A percentile compares a stretch with the other conserved stretches of the same genome.
Evolutionary conservation across 1,140 invertebrate species (phyloP).

Genomic region (Listronotus oregonensis): DNA sequence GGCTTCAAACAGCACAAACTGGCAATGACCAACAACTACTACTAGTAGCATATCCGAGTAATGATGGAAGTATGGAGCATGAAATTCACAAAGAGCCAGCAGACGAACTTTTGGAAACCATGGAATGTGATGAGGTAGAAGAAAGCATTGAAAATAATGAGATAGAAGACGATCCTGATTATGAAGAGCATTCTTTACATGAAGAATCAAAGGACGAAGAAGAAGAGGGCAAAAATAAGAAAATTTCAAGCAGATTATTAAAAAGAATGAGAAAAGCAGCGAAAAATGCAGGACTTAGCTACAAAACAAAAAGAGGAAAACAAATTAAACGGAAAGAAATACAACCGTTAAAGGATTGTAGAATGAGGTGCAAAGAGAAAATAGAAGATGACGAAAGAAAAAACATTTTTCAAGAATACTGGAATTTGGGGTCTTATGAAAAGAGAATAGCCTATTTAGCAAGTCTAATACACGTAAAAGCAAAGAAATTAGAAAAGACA

Average conservation of each 20-base stretch:
- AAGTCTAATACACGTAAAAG: too few relatives aligned
- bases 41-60: constrained; percentile 7
- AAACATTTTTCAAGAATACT: too few relatives aligned
- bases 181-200: constrained; percentile 7
- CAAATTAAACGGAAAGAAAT: too few relatives aligned
- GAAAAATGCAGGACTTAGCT: too few relatives aligned
- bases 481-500: too few relatives aligned
- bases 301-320: constrained; percentile 10
- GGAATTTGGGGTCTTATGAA: too few relatives aligned
- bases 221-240: constrained; percentile 8
- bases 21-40: background rate
- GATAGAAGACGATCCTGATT: constrained; percentile 5
- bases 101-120: constrained; percentile 5
- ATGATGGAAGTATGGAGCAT: constrained; percentile 8
- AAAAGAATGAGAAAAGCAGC: constrained; percentile 12
- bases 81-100: constrained; percentile 6
- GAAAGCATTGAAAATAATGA: constrained; percentile 9
- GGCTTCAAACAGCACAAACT: too few relatives aligned
- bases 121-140: constrained; percentile 9
- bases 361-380: too few relatives aligned
- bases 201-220: constrained; percentile 10
- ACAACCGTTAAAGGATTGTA: too few relatives aligned
- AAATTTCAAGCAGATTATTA: constrained; percentile 8
- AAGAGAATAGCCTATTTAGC: too few relatives aligned
- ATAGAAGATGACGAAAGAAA: too few relatives aligned